A percentile compares a stretch with the other conserved stretches of the same genome.
Conservation (phyloP, 2,113 vertebrate genomes). For the Entomyzon cyanotis region DNA sequence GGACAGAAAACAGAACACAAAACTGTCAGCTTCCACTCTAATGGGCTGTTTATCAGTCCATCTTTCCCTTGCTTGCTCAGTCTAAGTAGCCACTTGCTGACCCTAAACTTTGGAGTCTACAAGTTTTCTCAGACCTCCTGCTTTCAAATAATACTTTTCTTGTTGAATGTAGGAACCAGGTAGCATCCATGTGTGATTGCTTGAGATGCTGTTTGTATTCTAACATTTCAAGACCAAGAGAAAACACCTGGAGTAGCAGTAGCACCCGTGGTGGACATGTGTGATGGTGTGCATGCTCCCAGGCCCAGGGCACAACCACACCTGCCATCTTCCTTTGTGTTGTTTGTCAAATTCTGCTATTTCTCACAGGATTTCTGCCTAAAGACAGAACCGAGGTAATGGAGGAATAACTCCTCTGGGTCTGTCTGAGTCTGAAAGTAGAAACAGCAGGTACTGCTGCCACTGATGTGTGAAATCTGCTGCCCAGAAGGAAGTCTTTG, state of each 20-base stretch:
- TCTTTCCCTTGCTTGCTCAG: not conserved
- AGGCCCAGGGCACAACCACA: not conserved
- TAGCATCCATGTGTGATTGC: not conserved
- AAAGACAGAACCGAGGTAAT: not conserved
- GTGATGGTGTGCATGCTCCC: not conserved
- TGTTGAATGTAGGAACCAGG: not conserved
- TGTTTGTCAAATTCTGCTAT: not conserved
- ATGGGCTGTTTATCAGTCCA: not conserved
- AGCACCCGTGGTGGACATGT: not conserved
- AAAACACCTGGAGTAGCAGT: not conserved
- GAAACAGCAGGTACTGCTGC: slow-evolving; percentile 11
- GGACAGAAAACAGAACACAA: slow-evolving; percentile 36
- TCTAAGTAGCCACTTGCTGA: not conserved
- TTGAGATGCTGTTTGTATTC: not conserved
- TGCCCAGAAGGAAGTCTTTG: not conserved
- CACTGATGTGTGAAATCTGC: not conserved
- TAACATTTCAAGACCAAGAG: not conserved
- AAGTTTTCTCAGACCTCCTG: not conserved
- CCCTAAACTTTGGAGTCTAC: not conserved
- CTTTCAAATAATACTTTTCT: not conserved
- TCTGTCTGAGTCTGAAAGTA: not conserved
- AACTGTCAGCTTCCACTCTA: not conserved
- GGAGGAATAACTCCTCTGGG: not conserved
- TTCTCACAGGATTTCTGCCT: not conserved
- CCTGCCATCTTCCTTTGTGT: not conserved